Percentiles rank a stretch among this genome's conserved stretches.
These are phyloP conservation scores for Ictalurus furcatus DNA, from an alignment of 2,113 vertebrate species.

Conservation along the genomic window DNA sequence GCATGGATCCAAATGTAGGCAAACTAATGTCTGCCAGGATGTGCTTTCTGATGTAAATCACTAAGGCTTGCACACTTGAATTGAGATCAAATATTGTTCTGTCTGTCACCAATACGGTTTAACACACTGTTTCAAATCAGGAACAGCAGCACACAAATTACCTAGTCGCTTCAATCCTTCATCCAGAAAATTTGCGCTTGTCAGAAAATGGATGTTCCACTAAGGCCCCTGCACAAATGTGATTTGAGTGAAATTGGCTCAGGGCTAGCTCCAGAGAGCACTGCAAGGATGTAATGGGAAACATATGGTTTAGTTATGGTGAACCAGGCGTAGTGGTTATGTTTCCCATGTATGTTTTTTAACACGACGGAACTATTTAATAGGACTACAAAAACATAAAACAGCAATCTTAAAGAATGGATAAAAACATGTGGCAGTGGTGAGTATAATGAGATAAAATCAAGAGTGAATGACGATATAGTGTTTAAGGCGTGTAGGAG, in stretches of 20 bases:
- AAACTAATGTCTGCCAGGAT: constrained; percentile 17
- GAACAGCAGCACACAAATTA: constrained; percentile 22
- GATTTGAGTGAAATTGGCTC: constrained; percentile 16
- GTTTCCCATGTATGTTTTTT: constrained; percentile 46
- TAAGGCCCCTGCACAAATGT: constrained; percentile 5
- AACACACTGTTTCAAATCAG: constrained; percentile 35
- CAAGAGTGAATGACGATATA: background rate
- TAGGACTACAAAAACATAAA: background rate
- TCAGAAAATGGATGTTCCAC: constrained; percentile 27
- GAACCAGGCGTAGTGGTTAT: constrained; percentile 49
- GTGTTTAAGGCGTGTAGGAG: background rate
- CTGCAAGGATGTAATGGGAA: constrained; percentile 57
- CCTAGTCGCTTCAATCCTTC: constrained; percentile 18
- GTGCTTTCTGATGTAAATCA: constrained; percentile 13
- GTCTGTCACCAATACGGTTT: constrained; percentile 1
- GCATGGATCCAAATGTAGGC: constrained; percentile 37
- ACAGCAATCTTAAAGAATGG: background rate
- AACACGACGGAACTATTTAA: constrained; percentile 1
- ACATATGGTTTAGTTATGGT: constrained; percentile 60
- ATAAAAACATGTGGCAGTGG: background rate
- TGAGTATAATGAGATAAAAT: background rate
- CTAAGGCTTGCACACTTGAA: constrained; percentile 1
- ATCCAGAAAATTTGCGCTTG: constrained; percentile 23
- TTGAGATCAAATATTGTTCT: constrained; percentile 13
- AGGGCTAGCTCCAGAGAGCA: background rate